phyloP scores from a whole-genome alignment of 2,113 vertebrate genomes.

The Cyanoderma ruficeps region DNA sequence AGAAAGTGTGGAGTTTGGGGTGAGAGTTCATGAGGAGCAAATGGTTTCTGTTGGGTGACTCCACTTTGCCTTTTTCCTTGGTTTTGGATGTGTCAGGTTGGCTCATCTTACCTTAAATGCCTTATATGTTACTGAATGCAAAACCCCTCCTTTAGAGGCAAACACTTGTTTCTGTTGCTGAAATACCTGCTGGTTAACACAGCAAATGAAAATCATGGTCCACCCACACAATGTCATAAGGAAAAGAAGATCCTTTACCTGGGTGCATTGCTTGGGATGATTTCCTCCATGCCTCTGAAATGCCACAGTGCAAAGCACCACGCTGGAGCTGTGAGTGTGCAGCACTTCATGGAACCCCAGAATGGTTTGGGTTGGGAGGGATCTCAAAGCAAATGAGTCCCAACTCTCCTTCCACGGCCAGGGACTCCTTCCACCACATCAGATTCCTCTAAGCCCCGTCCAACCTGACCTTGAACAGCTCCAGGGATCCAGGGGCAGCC shows the following conservation, averaged over 20 bases:
- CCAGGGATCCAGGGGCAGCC: not conserved
- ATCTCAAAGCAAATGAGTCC: not conserved
- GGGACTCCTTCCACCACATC: not conserved
- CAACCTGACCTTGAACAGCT: accelerated
- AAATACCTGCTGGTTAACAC: not conserved
- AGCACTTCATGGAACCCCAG: not conserved
- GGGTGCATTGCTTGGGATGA: not conserved
- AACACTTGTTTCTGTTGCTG: not conserved
- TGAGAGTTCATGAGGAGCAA: not conserved
- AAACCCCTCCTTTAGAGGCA: not conserved
- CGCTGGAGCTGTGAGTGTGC: not conserved
- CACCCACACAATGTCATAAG: accelerated
- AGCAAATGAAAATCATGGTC: not conserved
- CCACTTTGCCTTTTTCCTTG: not conserved
- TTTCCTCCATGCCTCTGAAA: not conserved
- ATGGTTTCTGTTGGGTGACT: not conserved
- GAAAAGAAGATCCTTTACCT: not conserved
- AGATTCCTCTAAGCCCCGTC: accelerated
- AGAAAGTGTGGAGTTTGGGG: not conserved
- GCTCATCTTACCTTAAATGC: not conserved
- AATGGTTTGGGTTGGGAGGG: not conserved
- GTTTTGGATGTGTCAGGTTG: not conserved
- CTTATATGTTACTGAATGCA: not conserved
- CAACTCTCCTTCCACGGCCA: accelerated
- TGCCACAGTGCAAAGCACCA: not conserved